These are phyloP conservation scores for Plumapathes pennacea DNA, from an alignment of 92 coral and sea anemone species.

Conservation along the genomic window DNA sequence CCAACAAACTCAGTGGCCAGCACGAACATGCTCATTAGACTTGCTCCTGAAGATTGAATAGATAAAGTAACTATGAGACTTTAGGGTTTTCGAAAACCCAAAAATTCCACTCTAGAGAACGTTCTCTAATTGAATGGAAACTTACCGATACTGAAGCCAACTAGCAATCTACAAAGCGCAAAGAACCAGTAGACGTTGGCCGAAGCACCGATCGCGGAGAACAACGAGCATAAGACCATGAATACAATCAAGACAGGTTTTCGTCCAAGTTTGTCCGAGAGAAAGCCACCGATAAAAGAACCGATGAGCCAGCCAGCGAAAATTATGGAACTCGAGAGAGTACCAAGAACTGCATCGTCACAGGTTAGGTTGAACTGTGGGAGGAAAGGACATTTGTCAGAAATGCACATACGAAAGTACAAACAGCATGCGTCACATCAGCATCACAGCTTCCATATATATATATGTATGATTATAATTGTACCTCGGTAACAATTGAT, in stretches of 20 bases:
- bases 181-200: conserved; percentile 76
- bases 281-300: conserved; percentile 55
- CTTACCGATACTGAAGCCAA: conserved; percentile 66
- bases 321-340: conserved; percentile 66
- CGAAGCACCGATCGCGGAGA: conserved; percentile 59
- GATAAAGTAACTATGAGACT: no score
- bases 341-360: conserved; percentile 67
- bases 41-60: conserved; percentile 65
- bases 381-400: no score
- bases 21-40: conserved; percentile 66
- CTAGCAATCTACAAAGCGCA: conserved; percentile 62
- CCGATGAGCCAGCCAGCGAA: conserved; percentile 66
- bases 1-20: conserved; percentile 84
- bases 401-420: neutral
- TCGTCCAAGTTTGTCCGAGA: conserved; percentile 79
- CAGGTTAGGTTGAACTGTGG: conserved; percentile 87
- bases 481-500: conserved; percentile 76
- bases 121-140: no score
- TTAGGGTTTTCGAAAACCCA: no score
- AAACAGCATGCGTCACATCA: neutral
- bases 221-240: conserved; percentile 28
- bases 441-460: no score
- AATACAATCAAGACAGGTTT: conserved; percentile 53
- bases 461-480: neutral
- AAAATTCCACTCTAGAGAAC: no score